Evolutionary conservation across 2,888 invertebrate species (phyloP), one percentile per base, ranked within the genome.

Genomic region (Dicranocentrus wangi): DNA sequence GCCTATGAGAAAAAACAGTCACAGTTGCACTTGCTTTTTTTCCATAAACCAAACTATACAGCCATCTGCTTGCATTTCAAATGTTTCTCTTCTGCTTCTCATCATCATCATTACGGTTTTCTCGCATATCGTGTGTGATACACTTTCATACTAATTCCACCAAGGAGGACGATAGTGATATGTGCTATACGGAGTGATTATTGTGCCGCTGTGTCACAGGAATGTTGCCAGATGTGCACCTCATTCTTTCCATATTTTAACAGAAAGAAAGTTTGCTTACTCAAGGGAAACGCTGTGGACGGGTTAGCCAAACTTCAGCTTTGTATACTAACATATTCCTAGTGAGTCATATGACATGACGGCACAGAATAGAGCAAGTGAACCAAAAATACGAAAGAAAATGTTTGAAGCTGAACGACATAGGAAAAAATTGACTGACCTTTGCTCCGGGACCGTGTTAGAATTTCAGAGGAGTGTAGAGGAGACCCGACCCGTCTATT

Each of bases 401-500:
- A n/a, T n/a, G n/a, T n/a, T n/a, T n/a, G n/a, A n/a, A n/a, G n/a
- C n/a, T n/a, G n/a, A n/a, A n/a, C n/a, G n/a, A n/a, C n/a, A n/a
- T n/a, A n/a, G n/a, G n/a, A n/a, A n/a, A n/a, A n/a, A n/a, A n/a
- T 55, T 58, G 61, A 76, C 76, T 85, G 72, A 87, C 87, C 87
- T 87, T 87, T 87, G 72, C 83, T 85, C 78, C 87, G 75, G 28
- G 87, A 87, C 66, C 87, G 82, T 61, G 87, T 87, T 60, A 87
- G 72, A 66, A 87, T 87, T 83, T 87, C 87, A 3, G 86, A 84
- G 17, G 84, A 79, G 78, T 79, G 81, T 58, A 84, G 79, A 13
- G 87, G 87, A 39, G 87, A 87, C 70, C 83, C 84, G 17, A 84
- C 85, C n/a, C 86, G 82, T 75, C 87, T 82, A 81, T 87, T 87